Conservation (phyloP, 2,797 vertebrate species). For the Euphonia xanthogaster region DNA sequence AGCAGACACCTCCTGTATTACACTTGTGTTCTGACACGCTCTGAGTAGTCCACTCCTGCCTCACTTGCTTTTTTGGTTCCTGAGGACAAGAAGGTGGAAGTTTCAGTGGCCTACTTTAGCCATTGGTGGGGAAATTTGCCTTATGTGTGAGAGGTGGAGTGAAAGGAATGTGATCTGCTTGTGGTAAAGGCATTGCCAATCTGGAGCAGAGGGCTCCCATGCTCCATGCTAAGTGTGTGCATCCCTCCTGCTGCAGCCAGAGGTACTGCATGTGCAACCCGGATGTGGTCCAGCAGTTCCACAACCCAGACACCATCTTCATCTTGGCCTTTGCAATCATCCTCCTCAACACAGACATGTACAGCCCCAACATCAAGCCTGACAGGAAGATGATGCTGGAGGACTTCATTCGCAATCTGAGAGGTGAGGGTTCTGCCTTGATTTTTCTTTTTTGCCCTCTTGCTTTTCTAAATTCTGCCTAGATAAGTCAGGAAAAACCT, state of each 20-base stretch:
- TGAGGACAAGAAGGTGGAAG: neutral
- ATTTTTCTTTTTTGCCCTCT: neutral
- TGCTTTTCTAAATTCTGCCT: neutral
- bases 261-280: conserved; percentile 99
- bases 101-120: neutral
- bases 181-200: neutral
- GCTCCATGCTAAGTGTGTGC: neutral
- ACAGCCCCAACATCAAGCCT: conserved; percentile 98
- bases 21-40: neutral
- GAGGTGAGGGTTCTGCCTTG: conserved; percentile 80
- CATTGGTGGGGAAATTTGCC: neutral
- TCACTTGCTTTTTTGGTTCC: neutral
- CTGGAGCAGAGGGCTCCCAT: neutral
- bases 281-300: conserved; percentile 98
- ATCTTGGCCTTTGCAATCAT: conserved; percentile 98
- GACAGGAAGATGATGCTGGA: conserved; percentile 99
- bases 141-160: neutral
- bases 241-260: conserved; percentile 83
- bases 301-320: conserved; percentile 99
- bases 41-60: neutral
- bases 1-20: neutral
- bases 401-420: conserved; percentile 96
- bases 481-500: neutral
- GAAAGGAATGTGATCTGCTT: neutral
- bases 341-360: conserved; percentile 99